These are phyloP conservation scores for Albula glossodonta DNA, from an alignment of 2,113 vertebrate genomes.

Conservation along the genomic window DNA sequence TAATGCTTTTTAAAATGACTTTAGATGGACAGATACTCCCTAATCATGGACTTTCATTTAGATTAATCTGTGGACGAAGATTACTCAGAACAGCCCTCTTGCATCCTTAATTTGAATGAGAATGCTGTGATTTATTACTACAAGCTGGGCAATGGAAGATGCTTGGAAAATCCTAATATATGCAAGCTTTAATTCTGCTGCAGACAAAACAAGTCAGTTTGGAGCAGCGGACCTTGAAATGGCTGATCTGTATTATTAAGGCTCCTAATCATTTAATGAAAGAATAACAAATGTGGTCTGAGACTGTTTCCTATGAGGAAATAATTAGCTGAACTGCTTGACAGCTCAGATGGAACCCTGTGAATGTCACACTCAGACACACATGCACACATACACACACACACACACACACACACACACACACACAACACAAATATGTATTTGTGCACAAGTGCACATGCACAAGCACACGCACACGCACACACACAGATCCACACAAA, in stretches of 20 bases:
- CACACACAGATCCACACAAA: neutral
- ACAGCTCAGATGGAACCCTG: neutral
- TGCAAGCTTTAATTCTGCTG: no score
- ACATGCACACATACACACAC: neutral
- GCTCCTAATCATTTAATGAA: neutral
- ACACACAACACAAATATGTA: neutral
- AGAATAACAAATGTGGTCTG: neutral
- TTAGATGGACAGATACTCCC: no score
- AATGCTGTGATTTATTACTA: no score
- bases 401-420: neutral
- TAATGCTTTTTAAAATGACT: no score
- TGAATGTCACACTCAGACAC: neutral
- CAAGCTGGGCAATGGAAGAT: no score
- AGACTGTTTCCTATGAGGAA: neutral
- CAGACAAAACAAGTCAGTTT: neutral
- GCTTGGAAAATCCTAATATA: no score
- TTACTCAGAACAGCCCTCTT: no score
- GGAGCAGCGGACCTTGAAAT: neutral
- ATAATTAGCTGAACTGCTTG: neutral
- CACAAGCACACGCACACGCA: neutral
- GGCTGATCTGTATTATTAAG: neutral
- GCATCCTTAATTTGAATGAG: no score
- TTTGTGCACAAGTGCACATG: neutral
- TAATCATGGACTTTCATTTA: no score
- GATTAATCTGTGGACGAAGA: no score